Base-by-base conservation (phyloP, 2,797 vertebrate genomes). In the Phalloptychus januarius region DNA sequence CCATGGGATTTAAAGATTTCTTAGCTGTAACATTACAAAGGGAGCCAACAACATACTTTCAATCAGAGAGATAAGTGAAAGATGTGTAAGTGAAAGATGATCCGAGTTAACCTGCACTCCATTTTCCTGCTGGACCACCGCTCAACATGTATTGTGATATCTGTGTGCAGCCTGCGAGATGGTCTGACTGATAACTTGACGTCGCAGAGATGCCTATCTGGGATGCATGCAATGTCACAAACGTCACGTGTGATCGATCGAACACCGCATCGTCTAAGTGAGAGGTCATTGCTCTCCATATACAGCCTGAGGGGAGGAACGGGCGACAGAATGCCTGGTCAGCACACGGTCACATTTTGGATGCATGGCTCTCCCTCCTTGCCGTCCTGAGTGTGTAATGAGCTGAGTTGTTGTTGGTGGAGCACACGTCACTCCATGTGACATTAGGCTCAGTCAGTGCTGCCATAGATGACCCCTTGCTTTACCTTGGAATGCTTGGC, bases 271-370 rank as follows among this genome's bases (percentile, higher is more conserved):
- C 54, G 79, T 87, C 82, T 89, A 87, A 92, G 81, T 77, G 88
- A 90, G 90, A 91, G 92, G 93, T 93, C 90, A 85, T 82, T 84
- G 90, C 85, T 92, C 86, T 92, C 85, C 84, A 75, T 74, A 91
- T 91, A 85, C 85, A 88, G 90, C 86, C 88, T 52, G 79, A 74
- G 77, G 84, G 77, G 78, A 78, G 84, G 78, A 61, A 78, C 12
- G 31, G 48, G 74, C 77, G 77, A 88, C 88, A 89, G 90, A 94
- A 73, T 45, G 93, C 93, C 80, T 83, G 88, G 92, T 95, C 94
- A 94, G 93, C 94, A 94, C 89, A 88, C 80, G 89, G 91, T 79
- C 92, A 89, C 88, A 92, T 89, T 92, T 91, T 88, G 85, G 91
- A 91, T 81, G 75, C 90, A 79, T 86, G 82, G 79, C 84, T 83